Percentiles rank a stretch among this genome's conserved stretches.
phyloP scores from a whole-genome alignment of 2,888 invertebrate species.

The Diadegma fenestrale region DNA sequence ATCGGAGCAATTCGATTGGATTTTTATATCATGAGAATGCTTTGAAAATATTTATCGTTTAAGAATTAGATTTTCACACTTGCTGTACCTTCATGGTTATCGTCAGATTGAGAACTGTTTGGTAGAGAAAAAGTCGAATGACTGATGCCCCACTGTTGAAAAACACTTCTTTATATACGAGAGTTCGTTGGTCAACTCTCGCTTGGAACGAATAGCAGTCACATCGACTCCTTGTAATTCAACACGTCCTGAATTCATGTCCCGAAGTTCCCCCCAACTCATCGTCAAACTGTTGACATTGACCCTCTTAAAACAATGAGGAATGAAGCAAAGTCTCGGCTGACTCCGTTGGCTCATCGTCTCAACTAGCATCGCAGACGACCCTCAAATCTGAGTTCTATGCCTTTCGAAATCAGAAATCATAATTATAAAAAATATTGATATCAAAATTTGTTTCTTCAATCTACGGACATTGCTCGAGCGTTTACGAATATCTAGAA shows the following conservation, averaged over 20 bases:
- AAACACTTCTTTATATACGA: slow-evolving; percentile 79
- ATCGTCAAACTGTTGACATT: slow-evolving; percentile 78
- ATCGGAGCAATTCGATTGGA: neutral
- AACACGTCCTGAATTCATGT: slow-evolving; percentile 57
- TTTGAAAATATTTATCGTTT: neutral
- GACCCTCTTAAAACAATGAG: slow-evolving; percentile 81
- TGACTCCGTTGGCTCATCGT: slow-evolving; percentile 65
- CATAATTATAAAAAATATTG: neutral
- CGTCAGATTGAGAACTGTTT: slow-evolving; percentile 59
- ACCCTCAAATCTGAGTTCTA: slow-evolving; percentile 37
- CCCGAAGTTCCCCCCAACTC: slow-evolving; percentile 35
- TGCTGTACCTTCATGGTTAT: slow-evolving; percentile 81
- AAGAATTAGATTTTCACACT: neutral
- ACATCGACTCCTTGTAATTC: slow-evolving; percentile 45
- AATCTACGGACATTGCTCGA: neutral
- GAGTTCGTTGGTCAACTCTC: slow-evolving; percentile 68
- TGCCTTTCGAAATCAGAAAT: slow-evolving; percentile 29
- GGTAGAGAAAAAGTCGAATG: slow-evolving; percentile 77
- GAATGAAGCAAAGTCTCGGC: slow-evolving; percentile 71
- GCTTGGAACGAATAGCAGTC: slow-evolving; percentile 47
- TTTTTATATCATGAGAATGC: neutral
- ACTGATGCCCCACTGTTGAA: slow-evolving; percentile 80
- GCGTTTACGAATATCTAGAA: neutral
- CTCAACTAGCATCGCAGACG: slow-evolving; percentile 46
- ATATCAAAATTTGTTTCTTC: neutral